These are phyloP conservation scores for Ericerus pela DNA, from an alignment of 1,140 invertebrate genomes.

Conservation along the genomic window DNA sequence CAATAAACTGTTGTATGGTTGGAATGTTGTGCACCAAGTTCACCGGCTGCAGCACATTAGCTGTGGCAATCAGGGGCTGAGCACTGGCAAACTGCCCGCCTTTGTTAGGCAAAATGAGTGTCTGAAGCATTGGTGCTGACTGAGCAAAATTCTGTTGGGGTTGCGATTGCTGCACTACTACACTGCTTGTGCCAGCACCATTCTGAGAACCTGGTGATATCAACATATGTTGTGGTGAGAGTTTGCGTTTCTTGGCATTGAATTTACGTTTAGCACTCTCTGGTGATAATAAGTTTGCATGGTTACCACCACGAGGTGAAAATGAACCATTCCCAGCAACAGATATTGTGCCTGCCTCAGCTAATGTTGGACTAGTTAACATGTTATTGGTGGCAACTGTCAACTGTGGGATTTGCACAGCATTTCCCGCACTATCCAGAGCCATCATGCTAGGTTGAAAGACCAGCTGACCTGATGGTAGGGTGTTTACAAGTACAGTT, in stretches of 20 bases:
- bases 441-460: constrained; percentile 55
- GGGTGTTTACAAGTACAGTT: constrained; percentile 63
- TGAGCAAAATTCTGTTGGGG: constrained; percentile 22
- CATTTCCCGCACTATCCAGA: constrained; percentile 48
- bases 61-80: constrained; percentile 24
- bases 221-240: constrained; percentile 49
- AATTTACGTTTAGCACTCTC: constrained; percentile 46
- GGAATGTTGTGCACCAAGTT: constrained; percentile 64
- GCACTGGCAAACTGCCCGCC: constrained; percentile 28
- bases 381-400: constrained; percentile 35
- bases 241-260: constrained; percentile 56
- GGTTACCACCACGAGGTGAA: constrained; percentile 29
- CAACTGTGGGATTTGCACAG: constrained; percentile 42
- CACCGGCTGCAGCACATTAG: constrained; percentile 59
- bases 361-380: constrained; percentile 14
- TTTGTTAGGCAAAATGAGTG: constrained; percentile 57
- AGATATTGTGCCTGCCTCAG: not conserved
- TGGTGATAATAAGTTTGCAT: constrained; percentile 45
- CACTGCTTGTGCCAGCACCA: constrained; percentile 14
- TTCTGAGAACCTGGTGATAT: constrained; percentile 42
- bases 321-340: constrained; percentile 18
- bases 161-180: constrained; percentile 24
- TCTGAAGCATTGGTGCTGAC: constrained; percentile 34
- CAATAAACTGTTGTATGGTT: constrained; percentile 63
- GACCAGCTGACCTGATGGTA: constrained; percentile 50